phyloP scores from a whole-genome alignment of 1,140 invertebrate species.

The Drosophila kurseongensis region DNA sequence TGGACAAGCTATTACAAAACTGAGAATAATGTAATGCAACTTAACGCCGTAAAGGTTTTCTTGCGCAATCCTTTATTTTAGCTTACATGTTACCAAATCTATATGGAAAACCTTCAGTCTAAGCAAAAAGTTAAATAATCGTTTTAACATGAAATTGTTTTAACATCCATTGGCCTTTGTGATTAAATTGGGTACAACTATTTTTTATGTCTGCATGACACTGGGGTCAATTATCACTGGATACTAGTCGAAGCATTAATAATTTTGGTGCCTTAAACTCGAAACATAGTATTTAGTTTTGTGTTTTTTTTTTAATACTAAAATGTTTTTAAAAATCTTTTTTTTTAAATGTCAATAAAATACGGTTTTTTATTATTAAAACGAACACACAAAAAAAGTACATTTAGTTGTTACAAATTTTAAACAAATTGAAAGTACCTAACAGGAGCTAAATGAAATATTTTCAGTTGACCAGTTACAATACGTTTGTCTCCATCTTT shows the following conservation, averaged over 20 bases:
- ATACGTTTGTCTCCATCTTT: slow-evolving; percentile 13
- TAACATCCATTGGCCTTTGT: not conserved
- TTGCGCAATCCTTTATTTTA: slow-evolving; percentile 25
- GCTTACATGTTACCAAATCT: slow-evolving; percentile 4
- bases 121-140: not conserved
- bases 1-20: slow-evolving; percentile 22
- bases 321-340: too few relatives aligned
- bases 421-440: too few relatives aligned
- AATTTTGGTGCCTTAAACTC: too few relatives aligned
- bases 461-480: slow-evolving; percentile 11
- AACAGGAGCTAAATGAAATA: too few relatives aligned
- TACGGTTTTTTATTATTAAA: too few relatives aligned
- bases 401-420: too few relatives aligned
- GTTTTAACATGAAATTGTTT: not conserved
- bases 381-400: too few relatives aligned
- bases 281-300: too few relatives aligned
- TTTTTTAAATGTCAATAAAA: too few relatives aligned
- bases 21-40: slow-evolving; percentile 35
- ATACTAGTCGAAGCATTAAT: not conserved
- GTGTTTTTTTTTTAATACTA: too few relatives aligned
- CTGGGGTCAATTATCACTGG: not conserved
- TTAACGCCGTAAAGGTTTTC: slow-evolving; percentile 4
- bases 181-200: not conserved
- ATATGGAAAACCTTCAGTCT: not conserved
- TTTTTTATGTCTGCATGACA: not conserved